Evolutionary conservation across 92 coral and sea anemone genomes (phyloP).

Genomic region (Umimayanthus kanabou): DNA sequence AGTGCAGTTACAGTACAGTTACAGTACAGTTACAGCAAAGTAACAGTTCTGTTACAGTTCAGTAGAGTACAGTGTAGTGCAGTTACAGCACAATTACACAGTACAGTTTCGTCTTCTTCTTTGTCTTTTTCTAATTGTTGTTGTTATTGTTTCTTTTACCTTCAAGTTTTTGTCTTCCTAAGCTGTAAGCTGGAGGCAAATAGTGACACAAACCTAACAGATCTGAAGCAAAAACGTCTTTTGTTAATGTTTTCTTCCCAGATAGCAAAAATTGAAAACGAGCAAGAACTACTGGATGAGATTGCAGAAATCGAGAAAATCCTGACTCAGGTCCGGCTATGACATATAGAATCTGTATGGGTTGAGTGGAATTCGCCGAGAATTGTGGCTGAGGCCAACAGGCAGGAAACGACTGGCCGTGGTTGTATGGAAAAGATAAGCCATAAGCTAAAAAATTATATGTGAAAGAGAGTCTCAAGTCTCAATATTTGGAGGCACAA

Average conservation of each 20-base stretch:
- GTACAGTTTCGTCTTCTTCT: too few species aligned
- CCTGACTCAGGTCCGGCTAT: constrained; percentile 43
- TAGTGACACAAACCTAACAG: too few species aligned
- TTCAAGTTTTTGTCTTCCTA: too few species aligned
- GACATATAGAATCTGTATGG: not conserved
- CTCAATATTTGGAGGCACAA: not conserved
- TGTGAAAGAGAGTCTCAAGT: too few species aligned
- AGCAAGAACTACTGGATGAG: constrained; percentile 64
- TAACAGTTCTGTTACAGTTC: too few species aligned
- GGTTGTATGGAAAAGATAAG: not conserved
- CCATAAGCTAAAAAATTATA: not conserved
- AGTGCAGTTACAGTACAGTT: too few species aligned
- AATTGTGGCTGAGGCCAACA: not conserved
- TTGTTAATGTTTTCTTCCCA: constrained; percentile 23
- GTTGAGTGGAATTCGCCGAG: not conserved
- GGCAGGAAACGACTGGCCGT: not conserved
- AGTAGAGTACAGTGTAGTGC: too few species aligned
- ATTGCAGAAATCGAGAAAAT: constrained; percentile 63
- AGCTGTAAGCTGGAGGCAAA: too few species aligned
- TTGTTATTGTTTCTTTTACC: too few species aligned
- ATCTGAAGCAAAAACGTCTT: not conserved
- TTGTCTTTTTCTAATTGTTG: too few species aligned
- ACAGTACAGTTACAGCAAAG: too few species aligned
- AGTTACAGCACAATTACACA: too few species aligned
- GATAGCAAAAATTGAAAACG: constrained; percentile 70